phyloP scores from a whole-genome alignment of 1,140 invertebrate species.

The Bombus waltoni region DNA sequence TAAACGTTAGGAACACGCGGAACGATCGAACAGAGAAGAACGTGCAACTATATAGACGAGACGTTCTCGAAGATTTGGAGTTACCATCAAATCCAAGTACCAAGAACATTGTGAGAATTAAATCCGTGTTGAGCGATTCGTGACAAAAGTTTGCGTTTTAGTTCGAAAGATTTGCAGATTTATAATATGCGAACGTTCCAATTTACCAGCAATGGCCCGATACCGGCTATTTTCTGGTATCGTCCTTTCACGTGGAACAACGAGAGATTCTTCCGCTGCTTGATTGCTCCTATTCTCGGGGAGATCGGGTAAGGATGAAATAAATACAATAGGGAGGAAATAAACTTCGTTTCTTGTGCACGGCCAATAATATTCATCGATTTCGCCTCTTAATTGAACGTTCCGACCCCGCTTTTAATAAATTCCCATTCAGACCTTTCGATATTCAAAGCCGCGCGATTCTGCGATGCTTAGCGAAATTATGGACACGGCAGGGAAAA shows the following conservation, averaged over 20 bases:
- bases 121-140: neutral
- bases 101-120: neutral
- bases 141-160: neutral
- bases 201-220: neutral
- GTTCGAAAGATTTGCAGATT: neutral
- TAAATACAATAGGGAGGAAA: neutral
- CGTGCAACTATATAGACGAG: too few relatives aligned
- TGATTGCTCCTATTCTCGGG: too few relatives aligned
- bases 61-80: too few relatives aligned
- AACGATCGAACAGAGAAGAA: too few relatives aligned
- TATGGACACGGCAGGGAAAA: neutral
- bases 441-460: neutral
- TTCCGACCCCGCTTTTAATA: neutral
- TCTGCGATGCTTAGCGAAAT: too few relatives aligned
- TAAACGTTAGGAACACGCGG: too few relatives aligned
- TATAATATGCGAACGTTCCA: neutral
- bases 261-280: neutral
- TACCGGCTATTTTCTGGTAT: neutral
- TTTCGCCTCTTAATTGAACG: conserved; percentile 3
- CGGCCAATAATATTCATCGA: neutral
- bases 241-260: neutral
- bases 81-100: neutral
- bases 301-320: neutral
- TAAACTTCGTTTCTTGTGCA: neutral
- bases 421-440: neutral